These are phyloP conservation scores for Philypnodon macrostomus DNA, from an alignment of 2,797 vertebrate genomes.

Conservation along the genomic window DNA sequence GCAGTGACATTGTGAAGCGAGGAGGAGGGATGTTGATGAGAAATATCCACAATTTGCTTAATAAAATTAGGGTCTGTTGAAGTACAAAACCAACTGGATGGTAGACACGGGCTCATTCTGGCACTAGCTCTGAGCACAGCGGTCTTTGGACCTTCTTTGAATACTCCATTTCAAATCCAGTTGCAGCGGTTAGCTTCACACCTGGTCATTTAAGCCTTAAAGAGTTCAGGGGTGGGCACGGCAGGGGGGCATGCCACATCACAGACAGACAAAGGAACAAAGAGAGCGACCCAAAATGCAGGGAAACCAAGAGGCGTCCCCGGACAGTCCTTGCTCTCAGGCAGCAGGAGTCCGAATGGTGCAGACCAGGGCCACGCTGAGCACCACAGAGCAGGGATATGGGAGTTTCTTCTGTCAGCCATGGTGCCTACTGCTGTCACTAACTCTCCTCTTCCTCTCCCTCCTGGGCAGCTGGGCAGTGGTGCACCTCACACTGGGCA, in stretches of 20 bases:
- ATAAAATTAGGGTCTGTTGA: slow-evolving; percentile 78
- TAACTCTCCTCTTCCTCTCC: slow-evolving; percentile 78
- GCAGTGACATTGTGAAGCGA: slow-evolving; percentile 27
- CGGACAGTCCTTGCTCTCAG: slow-evolving; percentile 39
- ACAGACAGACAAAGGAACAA: slow-evolving; percentile 48
- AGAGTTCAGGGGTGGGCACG: slow-evolving; percentile 25
- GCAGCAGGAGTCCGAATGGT: slow-evolving; percentile 39
- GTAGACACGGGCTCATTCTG: slow-evolving; percentile 29
- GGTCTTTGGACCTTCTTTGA: slow-evolving; percentile 27
- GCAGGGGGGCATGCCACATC: slow-evolving; percentile 44
- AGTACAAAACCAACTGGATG: slow-evolving; percentile 60
- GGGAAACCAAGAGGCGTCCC: slow-evolving; percentile 33
- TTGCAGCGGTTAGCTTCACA: slow-evolving; percentile 13
- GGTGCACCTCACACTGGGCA: slow-evolving; percentile 74
- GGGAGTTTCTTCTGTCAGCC: slow-evolving; percentile 51
- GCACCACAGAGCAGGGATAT: slow-evolving; percentile 33
- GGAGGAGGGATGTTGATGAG: slow-evolving; percentile 56
- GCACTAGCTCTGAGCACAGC: slow-evolving; percentile 26
- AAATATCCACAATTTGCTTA: slow-evolving; percentile 79
- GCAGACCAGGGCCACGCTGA: slow-evolving; percentile 53
- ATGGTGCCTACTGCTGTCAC: slow-evolving; percentile 64
- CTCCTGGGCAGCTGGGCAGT: slow-evolving; percentile 83
- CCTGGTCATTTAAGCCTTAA: slow-evolving; percentile 21
- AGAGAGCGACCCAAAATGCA: slow-evolving; percentile 51
- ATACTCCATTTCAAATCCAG: slow-evolving; percentile 5